Conservation (phyloP, 1,140 invertebrate species). For the Scaptomyza pallida region DNA sequence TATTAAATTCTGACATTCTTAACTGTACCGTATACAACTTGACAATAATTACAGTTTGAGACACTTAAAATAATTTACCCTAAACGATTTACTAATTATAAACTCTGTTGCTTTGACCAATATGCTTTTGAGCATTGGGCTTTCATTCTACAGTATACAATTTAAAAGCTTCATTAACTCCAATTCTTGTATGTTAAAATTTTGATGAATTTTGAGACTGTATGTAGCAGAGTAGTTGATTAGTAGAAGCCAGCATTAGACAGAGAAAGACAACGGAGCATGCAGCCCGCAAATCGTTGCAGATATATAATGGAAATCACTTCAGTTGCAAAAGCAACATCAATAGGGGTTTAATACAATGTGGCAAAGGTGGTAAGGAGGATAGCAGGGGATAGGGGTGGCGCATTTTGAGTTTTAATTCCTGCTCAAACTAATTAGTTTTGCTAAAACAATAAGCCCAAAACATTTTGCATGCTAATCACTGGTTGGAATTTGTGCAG, state of each 20-base stretch:
- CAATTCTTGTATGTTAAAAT: background rate
- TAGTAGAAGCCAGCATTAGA: background rate
- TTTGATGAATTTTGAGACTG: background rate
- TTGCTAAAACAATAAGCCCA: conserved; percentile 71
- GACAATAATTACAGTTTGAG: too few relatives aligned
- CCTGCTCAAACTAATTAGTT: conserved; percentile 77
- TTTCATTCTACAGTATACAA: too few relatives aligned
- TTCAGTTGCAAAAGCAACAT: conserved; percentile 8
- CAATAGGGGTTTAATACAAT: too few relatives aligned
- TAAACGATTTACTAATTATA: background rate
- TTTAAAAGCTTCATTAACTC: background rate
- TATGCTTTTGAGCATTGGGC: background rate
- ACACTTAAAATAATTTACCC: background rate
- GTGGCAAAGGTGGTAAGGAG: background rate
- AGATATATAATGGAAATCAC: conserved; percentile 19
- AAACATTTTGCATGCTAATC: conserved; percentile 71
- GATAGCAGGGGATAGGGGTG: too few relatives aligned
- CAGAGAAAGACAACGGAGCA: background rate
- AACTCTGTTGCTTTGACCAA: background rate
- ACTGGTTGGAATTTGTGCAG: conserved; percentile 56
- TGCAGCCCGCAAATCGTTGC: conserved; percentile 11
- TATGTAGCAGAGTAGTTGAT: too few relatives aligned
- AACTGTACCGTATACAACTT: too few relatives aligned
- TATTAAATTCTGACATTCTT: too few relatives aligned
- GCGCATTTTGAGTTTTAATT: conserved; percentile 64